These are phyloP conservation scores for Euclidia mi DNA, from an alignment of 2,888 invertebrate species.

Conservation along the genomic window DNA sequence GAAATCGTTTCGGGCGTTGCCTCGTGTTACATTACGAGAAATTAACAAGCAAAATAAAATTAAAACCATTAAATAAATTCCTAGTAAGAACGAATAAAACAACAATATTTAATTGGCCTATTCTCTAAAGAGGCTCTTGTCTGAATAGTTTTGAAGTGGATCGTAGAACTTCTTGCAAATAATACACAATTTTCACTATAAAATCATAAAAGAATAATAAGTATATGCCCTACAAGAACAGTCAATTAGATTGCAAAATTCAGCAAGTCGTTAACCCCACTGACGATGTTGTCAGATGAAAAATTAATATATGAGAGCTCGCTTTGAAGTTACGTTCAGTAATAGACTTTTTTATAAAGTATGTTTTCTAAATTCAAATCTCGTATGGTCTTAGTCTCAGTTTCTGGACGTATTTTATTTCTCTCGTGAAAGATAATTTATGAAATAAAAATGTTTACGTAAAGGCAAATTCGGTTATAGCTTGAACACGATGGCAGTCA, in stretches of 20 bases:
- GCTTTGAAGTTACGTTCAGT: conserved; percentile 59
- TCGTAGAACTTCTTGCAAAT: too few species aligned
- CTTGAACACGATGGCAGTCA: conserved; percentile 6
- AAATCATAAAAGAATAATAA: conserved; percentile 24
- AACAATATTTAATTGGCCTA: too few species aligned
- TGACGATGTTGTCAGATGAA: conserved; percentile 56
- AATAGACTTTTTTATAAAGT: conserved; percentile 56
- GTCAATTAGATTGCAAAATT: conserved; percentile 49
- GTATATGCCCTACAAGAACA: conserved; percentile 27
- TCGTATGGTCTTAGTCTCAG: conserved; percentile 29
- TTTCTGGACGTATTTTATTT: conserved; percentile 21
- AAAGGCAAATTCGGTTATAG: conserved; percentile 20
- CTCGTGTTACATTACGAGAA: too few species aligned
- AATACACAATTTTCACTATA: background rate
- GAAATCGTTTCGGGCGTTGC: too few species aligned
- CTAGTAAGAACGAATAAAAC: too few species aligned
- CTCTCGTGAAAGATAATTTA: conserved; percentile 12
- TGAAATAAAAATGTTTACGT: conserved; percentile 21
- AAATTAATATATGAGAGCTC: conserved; percentile 59
- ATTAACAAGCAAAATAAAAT: too few species aligned
- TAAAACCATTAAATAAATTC: too few species aligned
- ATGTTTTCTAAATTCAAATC: conserved; percentile 53
- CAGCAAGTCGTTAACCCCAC: conserved; percentile 55
- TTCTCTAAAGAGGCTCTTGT: background rate
- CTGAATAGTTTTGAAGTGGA: too few species aligned